These are phyloP conservation scores for Lypha dubia DNA, from an alignment of 2,888 invertebrate species.

Conservation along the genomic window DNA sequence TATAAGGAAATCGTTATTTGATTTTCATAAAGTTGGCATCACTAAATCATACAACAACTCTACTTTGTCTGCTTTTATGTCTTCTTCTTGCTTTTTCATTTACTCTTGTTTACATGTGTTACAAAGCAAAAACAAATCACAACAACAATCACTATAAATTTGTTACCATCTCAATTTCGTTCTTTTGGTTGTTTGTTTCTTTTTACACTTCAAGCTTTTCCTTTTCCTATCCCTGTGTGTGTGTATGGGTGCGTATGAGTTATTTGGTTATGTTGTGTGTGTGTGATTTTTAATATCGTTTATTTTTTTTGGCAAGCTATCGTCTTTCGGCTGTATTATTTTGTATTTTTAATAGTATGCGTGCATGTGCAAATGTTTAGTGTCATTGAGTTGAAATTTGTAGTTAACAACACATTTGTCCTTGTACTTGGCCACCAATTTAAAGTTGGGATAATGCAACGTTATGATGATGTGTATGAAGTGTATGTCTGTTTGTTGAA, in stretches of 20 bases:
- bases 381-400: slow-evolving; percentile 36
- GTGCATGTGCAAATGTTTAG: slow-evolving; percentile 29
- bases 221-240: not conserved
- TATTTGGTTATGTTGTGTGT: no score
- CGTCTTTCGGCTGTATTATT: not conserved
- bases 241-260: not conserved
- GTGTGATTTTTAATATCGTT: no score
- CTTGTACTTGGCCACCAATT: slow-evolving; percentile 63
- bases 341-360: not conserved
- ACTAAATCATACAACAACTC: not conserved
- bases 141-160: not conserved
- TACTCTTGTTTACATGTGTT: slow-evolving; percentile 3
- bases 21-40: no score
- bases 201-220: not conserved
- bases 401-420: slow-evolving; percentile 25
- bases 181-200: not conserved
- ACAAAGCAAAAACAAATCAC: not conserved
- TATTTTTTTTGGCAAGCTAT: not conserved
- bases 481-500: slow-evolving; percentile 25
- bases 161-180: not conserved
- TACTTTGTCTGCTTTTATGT: not conserved
- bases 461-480: slow-evolving; percentile 7
- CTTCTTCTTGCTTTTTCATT: not conserved
- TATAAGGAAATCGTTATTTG: no score
- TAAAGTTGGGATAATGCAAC: slow-evolving; percentile 30